Conservation (phyloP, 2,888 invertebrate genomes). For the Andrena praecox region DNA sequence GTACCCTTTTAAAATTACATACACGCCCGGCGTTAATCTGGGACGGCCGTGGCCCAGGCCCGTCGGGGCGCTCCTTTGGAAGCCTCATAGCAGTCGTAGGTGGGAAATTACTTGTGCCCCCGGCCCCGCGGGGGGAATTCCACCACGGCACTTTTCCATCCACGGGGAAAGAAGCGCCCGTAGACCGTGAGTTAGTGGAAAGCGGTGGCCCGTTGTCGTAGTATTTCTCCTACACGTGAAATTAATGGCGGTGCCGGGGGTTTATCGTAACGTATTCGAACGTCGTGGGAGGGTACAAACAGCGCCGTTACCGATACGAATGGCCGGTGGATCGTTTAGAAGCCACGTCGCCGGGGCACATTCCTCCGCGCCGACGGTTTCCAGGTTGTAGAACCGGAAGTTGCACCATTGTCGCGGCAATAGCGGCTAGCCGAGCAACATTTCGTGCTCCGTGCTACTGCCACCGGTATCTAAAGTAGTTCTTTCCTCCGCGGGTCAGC, state of each 20-base stretch:
- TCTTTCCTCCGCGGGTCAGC: background rate
- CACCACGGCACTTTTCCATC: background rate
- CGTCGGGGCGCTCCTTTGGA: background rate
- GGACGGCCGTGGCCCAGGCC: background rate
- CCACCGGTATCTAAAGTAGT: constrained; percentile 1
- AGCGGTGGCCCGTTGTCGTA: constrained; percentile 25
- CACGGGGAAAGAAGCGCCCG: constrained; percentile 3
- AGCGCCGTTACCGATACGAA: constrained; percentile 72
- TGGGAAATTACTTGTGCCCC: background rate
- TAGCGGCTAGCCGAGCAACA: constrained; percentile 26
- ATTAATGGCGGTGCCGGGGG: constrained; percentile 66
- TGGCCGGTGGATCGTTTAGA: constrained; percentile 58
- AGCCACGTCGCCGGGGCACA: constrained; percentile 17
- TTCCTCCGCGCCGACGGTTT: constrained; percentile 19
- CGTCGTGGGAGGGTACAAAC: constrained; percentile 62
- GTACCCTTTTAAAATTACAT: background rate
- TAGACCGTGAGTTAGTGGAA: constrained; percentile 34
- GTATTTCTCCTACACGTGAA: constrained; percentile 63
- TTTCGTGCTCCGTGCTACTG: background rate
- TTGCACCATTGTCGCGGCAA: constrained; percentile 16
- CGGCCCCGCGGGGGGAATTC: background rate
- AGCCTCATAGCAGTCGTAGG: background rate
- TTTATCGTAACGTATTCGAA: constrained; percentile 69
- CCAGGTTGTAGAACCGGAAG: constrained; percentile 46
- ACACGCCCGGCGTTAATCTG: constrained; percentile 1